Evolutionary conservation across 2,888 invertebrate genomes (phyloP).

Genomic region (Dolichomitus sp.): DNA sequence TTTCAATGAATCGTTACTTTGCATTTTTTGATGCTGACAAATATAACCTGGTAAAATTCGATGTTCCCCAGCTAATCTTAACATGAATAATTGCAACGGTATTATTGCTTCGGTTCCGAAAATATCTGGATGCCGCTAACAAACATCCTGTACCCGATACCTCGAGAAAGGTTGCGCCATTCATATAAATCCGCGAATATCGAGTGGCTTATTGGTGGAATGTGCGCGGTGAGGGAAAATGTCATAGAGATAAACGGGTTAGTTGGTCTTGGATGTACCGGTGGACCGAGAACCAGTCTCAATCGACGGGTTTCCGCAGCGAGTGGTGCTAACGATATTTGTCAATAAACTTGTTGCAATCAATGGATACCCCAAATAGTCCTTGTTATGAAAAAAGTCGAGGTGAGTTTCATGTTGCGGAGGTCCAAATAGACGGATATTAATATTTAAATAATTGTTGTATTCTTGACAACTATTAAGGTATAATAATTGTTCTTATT

Average conservation of each 20-base stretch:
- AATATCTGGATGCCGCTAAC: background rate
- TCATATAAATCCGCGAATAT: background rate
- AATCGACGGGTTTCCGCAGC: background rate
- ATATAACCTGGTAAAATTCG: background rate
- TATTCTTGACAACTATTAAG: too few relatives aligned
- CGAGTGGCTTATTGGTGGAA: background rate
- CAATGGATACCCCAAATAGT: background rate
- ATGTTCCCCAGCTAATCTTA: background rate
- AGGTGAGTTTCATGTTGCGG: background rate
- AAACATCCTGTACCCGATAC: background rate
- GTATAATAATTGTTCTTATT: too few relatives aligned
- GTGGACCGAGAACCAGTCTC: constrained; percentile 14
- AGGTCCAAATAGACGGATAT: background rate
- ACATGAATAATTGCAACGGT: background rate
- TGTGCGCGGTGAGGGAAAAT: constrained; percentile 2
- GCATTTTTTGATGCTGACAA: background rate
- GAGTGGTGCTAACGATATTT: background rate
- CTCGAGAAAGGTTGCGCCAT: background rate
- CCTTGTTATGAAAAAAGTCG: background rate
- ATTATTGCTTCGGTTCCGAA: background rate
- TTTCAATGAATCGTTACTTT: background rate
- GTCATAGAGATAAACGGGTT: constrained; percentile 4
- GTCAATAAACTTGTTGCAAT: background rate
- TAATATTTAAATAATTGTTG: too few relatives aligned
- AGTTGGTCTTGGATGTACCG: background rate